phyloP scores from a whole-genome alignment of 2,888 invertebrate genomes.

The Lasius platythorax region DNA sequence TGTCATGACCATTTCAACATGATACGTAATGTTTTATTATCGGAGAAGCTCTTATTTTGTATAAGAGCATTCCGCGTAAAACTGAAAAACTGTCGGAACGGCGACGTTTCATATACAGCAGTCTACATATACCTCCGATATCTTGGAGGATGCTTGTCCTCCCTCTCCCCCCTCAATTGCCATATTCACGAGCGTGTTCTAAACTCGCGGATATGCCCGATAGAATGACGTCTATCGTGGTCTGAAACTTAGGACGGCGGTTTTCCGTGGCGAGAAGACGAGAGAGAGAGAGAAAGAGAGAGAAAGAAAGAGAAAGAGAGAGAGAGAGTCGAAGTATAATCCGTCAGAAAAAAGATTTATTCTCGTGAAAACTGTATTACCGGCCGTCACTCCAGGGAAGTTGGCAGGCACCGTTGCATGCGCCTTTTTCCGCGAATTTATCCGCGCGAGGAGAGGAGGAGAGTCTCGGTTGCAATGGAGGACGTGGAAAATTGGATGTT shows the following conservation, averaged over 20 bases:
- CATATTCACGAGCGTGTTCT: conserved; percentile 59
- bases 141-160: conserved; percentile 33
- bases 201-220: background rate
- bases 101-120: conserved; percentile 35
- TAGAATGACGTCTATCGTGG: conserved; percentile 40
- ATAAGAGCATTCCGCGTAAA: background rate
- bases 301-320: conserved; percentile 15
- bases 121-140: background rate
- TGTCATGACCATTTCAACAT: background rate
- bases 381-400: conserved; percentile 50
- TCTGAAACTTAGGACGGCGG: conserved; percentile 35
- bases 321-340: conserved; percentile 51
- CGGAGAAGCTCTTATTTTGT: background rate
- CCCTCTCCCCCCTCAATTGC: conserved; percentile 45
- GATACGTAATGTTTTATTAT: background rate
- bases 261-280: conserved; percentile 37
- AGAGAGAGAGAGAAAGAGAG: background rate
- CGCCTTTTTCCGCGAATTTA: conserved; percentile 55
- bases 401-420: conserved; percentile 54
- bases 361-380: conserved; percentile 55
- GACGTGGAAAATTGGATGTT: conserved; percentile 56
- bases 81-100: background rate
- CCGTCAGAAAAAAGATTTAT: conserved; percentile 56
- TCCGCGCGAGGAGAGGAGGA: conserved; percentile 38
- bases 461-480: conserved; percentile 52